These are phyloP conservation scores for Crypturellus undulatus DNA, from an alignment of 2,113 vertebrate genomes.

Conservation along the genomic window DNA sequence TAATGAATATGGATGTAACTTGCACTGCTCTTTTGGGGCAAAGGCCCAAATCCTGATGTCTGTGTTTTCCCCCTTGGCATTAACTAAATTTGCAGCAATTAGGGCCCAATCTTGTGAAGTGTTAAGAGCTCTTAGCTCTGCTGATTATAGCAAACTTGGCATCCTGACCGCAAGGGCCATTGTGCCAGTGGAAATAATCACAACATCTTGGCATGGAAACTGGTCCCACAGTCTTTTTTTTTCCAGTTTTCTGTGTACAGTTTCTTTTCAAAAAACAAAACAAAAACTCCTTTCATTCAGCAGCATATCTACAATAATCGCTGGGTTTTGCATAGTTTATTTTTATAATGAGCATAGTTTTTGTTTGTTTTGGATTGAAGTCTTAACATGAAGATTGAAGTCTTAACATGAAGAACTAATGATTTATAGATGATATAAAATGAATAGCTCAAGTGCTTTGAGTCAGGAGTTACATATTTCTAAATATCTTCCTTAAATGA, in stretches of 20 bases:
- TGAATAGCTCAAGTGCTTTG: background rate
- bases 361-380: background rate
- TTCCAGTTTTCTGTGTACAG: background rate
- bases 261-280: slow-evolving; percentile 15
- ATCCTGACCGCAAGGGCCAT: slow-evolving; percentile 18
- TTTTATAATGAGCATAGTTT: background rate
- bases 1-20: slow-evolving; percentile 74
- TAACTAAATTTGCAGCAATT: slow-evolving; percentile 60
- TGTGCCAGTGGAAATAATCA: slow-evolving; percentile 13
- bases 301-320: background rate
- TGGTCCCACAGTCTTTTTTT: background rate
- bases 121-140: slow-evolving; percentile 7
- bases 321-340: background rate
- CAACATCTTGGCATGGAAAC: background rate
- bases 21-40: slow-evolving; percentile 41
- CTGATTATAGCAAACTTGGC: slow-evolving; percentile 43
- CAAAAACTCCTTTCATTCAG: background rate
- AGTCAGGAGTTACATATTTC: background rate
- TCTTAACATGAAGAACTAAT: background rate
- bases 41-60: slow-evolving; percentile 50
- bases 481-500: background rate
- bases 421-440: background rate
- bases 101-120: slow-evolving; percentile 18
- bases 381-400: background rate
- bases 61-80: slow-evolving; percentile 46